These are phyloP conservation scores for Drosophila quasianomalipes DNA, from an alignment of 2,888 invertebrate species.

Conservation along the genomic window DNA sequence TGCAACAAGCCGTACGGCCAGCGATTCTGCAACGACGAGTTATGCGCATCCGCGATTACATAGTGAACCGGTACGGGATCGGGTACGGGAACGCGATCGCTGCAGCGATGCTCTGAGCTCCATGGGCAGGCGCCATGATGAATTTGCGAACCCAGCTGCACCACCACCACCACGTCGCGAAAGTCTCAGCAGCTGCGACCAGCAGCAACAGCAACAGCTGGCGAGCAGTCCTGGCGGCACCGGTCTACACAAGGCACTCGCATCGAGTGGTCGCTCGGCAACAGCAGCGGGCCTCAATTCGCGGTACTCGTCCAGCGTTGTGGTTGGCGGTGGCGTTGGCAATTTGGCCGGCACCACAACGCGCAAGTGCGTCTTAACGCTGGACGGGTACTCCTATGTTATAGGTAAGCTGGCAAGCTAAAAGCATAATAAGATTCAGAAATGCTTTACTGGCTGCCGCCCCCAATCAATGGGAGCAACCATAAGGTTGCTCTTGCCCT, in stretches of 20 bases:
- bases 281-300: constrained; percentile 11
- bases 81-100: constrained; percentile 63
- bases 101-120: constrained; percentile 71
- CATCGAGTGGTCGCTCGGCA: constrained; percentile 45
- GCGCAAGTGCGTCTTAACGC: constrained; percentile 92
- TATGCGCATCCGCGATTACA: constrained; percentile 77
- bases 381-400: constrained; percentile 95
- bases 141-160: constrained; percentile 57
- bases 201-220: constrained; percentile 39
- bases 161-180: constrained; percentile 70
- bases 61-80: constrained; percentile 53
- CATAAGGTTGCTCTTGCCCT: constrained; percentile 44
- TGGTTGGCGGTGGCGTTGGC: constrained; percentile 69
- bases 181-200: constrained; percentile 76
- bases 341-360: constrained; percentile 86
- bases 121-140: constrained; percentile 46
- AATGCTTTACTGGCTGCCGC: neutral
- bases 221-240: constrained; percentile 48
- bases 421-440: neutral
- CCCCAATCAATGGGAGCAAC: constrained; percentile 34
- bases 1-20: neutral
- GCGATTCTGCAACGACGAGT: neutral
- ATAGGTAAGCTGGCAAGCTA: constrained; percentile 89
- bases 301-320: constrained; percentile 82
- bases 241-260: constrained; percentile 44